Base-by-base conservation (phyloP, 2,113 vertebrate species). In the Callionymus lyra region DNA sequence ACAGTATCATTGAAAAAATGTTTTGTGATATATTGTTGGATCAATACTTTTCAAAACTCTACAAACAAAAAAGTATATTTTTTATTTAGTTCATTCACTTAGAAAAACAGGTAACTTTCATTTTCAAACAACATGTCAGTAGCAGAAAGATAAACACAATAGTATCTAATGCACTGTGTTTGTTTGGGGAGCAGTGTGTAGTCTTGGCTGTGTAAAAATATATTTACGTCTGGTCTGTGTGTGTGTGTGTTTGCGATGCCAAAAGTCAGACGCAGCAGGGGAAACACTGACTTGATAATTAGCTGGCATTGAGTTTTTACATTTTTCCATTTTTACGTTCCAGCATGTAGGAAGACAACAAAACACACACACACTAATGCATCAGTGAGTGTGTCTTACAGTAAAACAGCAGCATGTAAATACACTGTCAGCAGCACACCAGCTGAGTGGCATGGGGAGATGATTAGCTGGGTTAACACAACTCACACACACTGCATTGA, bases 361-460 rank as follows among this genome's bases (percentile, higher is more conserved):
- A 49, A 32, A 50, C 33, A 47, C 41, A 46, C 21, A 41, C 51
- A 39, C 31, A 44, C 27, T 41, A 36, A 52, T 9, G 13, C 38
- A 18, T 17, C 37, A 41, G 32, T 46, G 38, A 41, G 57, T 37
- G 33, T 41, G 44, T 63, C 34, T 53, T 31, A 50, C 56, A 44
- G 38, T 55, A 52, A 47, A 62, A 44, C 43, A 50, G 39, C 52
- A 41, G 42, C 87, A 89, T 89, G 90, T 90, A 92, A 90, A 91
- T 88, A 89, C 77, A 80, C 87, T 92, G 90, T 91, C 91, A 91
- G 85, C 86, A 84, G 79, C 87, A 85, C 88, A 86, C 87, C 85
- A 83, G 83, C 85, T 91, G 89, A 92, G 89, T 91, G 90, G 91
- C 90, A 90, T 80, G 72, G 88, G 88, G 86, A 88, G 89, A 88